A percentile compares a stretch with the other conserved stretches of the same genome.
phyloP scores from a whole-genome alignment of 2,888 invertebrate genomes.

The Pollenia angustigena region DNA sequence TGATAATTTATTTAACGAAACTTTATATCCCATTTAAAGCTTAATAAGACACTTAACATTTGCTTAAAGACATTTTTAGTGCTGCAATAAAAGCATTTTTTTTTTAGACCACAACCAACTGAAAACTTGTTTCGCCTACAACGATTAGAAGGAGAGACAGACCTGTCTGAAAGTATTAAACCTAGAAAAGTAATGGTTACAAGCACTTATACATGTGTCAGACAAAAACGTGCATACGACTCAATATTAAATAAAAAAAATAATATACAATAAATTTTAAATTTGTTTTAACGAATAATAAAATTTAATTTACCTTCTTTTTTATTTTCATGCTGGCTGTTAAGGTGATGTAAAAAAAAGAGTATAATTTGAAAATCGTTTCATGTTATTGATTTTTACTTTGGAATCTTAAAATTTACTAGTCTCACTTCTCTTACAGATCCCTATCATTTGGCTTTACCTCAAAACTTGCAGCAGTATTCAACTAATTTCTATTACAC shows the following conservation, averaged over 20 bases:
- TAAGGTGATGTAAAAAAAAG: constrained; percentile 48
- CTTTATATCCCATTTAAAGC: constrained; percentile 57
- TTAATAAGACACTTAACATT: constrained; percentile 68
- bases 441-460: constrained; percentile 70
- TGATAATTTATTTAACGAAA: constrained; percentile 54
- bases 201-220: constrained; percentile 1
- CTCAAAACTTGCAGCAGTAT: constrained; percentile 72
- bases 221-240: neutral
- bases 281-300: constrained; percentile 12
- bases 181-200: constrained; percentile 21
- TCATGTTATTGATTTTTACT: neutral
- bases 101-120: neutral
- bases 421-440: constrained; percentile 54
- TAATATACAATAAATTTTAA: neutral
- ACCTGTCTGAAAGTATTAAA: constrained; percentile 10
- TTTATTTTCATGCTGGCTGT: constrained; percentile 52
- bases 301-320: constrained; percentile 18
- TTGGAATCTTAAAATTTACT: constrained; percentile 5
- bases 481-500: constrained; percentile 71
- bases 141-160: constrained; percentile 39
- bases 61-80: constrained; percentile 54
- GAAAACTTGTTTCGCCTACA: constrained; percentile 67
- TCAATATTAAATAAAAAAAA: constrained; percentile 5
- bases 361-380: constrained; percentile 49
- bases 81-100: constrained; percentile 38